Evolutionary conservation across 1,140 invertebrate species (phyloP), one percentile per base, ranked within the genome.

Genomic region (Micrasema longulum): DNA sequence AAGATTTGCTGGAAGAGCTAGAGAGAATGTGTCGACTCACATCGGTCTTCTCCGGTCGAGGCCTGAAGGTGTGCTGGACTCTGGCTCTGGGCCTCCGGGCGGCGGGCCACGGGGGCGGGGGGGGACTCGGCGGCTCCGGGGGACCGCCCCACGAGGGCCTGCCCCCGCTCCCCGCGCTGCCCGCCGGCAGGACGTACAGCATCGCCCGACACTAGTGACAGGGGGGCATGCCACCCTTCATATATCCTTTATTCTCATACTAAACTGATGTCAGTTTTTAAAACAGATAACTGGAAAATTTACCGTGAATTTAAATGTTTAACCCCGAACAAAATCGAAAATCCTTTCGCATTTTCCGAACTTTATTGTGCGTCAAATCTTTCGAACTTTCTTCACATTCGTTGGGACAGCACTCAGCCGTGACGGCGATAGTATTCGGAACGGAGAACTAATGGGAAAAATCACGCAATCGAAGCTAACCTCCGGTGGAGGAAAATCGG

Each of bases 171-270:
- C 53, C 53, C 0, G 53, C 53, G 14, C 50, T 45, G 18, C 64
- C 64, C 38, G 71, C 64, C 45, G 71, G 71, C 71, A 73, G 66
- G n/a, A 73, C 65, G 71, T 73, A 73, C 65, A 73, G 47, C 71
- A 73, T 73, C 47, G 36, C 48, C 2, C 60, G 14, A 26, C n/a
- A 31, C 26, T 4, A 7, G 3, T 31, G 26, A 31, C 26, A 2
- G 3, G 26, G 26, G 26, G 26, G 26, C 26, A 31, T 4, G 26
- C 2, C 26, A 31, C 26, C 26, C 26, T n/a, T n/a, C n/a, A n/a
- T n/a, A 31, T 31, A 31, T 31, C 26, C 26, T 31, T 31, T 31
- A 31, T 31, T 31, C 7, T 31, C 3, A 2, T 31, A 4, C 26
- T 31, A 2, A 7, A 31, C 26, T 4, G 26, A 2, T 31, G 26